phyloP scores from a whole-genome alignment of 2,888 invertebrate genomes.

The Nemotelus pantherinus region DNA sequence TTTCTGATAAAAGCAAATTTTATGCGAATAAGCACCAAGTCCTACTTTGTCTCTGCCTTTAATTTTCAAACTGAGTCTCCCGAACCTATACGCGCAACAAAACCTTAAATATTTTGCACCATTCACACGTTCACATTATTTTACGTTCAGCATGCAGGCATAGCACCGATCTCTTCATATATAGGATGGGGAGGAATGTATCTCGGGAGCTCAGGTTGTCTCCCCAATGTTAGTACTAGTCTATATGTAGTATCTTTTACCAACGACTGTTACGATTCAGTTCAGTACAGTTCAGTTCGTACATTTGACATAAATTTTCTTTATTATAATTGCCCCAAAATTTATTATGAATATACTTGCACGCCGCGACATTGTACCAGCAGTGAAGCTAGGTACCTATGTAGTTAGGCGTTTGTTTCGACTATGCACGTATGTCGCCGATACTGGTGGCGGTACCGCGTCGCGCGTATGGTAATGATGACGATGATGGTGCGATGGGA shows the following conservation, averaged over 20 bases:
- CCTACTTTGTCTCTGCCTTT: too few relatives aligned
- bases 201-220: too few relatives aligned
- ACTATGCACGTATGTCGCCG: neutral
- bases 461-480: conserved; percentile 11
- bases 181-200: neutral
- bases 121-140: conserved; percentile 42
- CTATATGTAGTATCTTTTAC: neutral
- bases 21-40: too few relatives aligned
- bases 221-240: too few relatives aligned
- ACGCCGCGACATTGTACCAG: conserved; percentile 13
- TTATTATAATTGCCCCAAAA: conserved; percentile 51
- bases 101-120: neutral
- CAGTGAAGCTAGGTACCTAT: conserved; percentile 1
- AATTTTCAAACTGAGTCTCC: too few relatives aligned
- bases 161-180: conserved; percentile 1
- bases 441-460: neutral
- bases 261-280: conserved; percentile 15
- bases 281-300: conserved; percentile 35
- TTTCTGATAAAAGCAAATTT: too few relatives aligned
- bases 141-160: neutral
- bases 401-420: neutral
- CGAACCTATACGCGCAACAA: too few relatives aligned
- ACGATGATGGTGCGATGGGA: conserved; percentile 12
- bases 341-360: conserved; percentile 51
- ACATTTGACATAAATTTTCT: conserved; percentile 50